Evolutionary conservation across 2,888 invertebrate genomes (phyloP).

Genomic region (Glaucopsyche alexis): DNA sequence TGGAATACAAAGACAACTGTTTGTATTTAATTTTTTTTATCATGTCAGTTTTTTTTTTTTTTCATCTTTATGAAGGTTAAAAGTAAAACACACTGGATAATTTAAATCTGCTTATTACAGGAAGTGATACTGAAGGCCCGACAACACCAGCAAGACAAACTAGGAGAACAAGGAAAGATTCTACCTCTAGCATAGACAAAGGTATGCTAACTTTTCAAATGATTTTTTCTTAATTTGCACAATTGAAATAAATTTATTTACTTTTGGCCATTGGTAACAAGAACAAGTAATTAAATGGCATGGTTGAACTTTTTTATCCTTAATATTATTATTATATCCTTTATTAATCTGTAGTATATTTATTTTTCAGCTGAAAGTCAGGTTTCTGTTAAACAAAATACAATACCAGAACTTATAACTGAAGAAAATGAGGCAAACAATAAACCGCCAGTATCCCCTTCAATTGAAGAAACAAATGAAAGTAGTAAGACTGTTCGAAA

Average conservation of each 20-base stretch:
- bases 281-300: too few species aligned
- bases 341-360: background rate
- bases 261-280: too few species aligned
- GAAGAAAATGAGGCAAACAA: slow-evolving; percentile 54
- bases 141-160: slow-evolving; percentile 55
- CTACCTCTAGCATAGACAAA: slow-evolving; percentile 62
- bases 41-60: too few species aligned
- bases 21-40: too few species aligned
- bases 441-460: slow-evolving; percentile 39
- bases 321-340: too few species aligned
- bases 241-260: background rate
- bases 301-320: too few species aligned
- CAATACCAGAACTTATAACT: slow-evolving; percentile 49
- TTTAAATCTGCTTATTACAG: slow-evolving; percentile 48
- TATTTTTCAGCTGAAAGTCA: slow-evolving; percentile 47
- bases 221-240: slow-evolving; percentile 30
- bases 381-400: slow-evolving; percentile 42
- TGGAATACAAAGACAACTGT: background rate
- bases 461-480: slow-evolving; percentile 33
- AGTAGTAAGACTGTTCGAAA: slow-evolving; percentile 37
- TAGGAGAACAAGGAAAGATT: slow-evolving; percentile 62
- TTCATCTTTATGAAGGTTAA: too few species aligned
- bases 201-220: slow-evolving; percentile 47
- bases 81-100: background rate
- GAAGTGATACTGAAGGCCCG: slow-evolving; percentile 65